Evolutionary conservation across 2,113 vertebrate species (phyloP), one percentile per base, ranked within the genome.

Genomic region (Archilochus colubris): DNA sequence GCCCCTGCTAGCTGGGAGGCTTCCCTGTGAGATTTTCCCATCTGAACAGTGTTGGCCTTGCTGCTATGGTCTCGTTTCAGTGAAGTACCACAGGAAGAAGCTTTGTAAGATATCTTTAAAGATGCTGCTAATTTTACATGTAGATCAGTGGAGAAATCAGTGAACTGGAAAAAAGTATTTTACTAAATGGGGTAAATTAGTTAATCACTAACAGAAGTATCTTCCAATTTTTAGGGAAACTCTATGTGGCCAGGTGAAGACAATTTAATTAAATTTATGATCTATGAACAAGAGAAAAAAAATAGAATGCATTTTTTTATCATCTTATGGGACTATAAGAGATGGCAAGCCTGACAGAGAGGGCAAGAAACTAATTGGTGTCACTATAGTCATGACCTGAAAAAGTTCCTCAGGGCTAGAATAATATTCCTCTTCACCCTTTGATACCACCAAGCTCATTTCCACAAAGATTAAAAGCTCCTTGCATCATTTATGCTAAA

Each of bases 31-130:
- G 43, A 50, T 50, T 89, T 54, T 67, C 51, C 40, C 68, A 61
- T 16, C 55, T 63, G 44, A 44, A 7, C 9, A 0, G 0, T 8
- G 27, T n/a, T 53, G n/a, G 55, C 18, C 28, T 24, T 0, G 0
- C n/a, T 74, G 78, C 69, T 36, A 1, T 15, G 23, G 31, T 22
- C 55, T 68, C 2, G 0, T 43, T 38, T 33, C 30, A 5, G 58
- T 5, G 33, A 77, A 68, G n/a, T 20, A 59, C 38, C 36, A 9
- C 38, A 25, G 38, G 50, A 38, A 68, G 24, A n/a, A 12, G 43
- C 14, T 66, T 68, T 9, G 14, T 62, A 55, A 77, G 51, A 38
- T 46, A 81, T 17, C 27, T 24, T 36, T 31, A 50, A 80, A 88
- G 21, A 11, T 40, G 31, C 21, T 64, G 24, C 54, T 69, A 58